Evolutionary conservation across 2,888 invertebrate species (phyloP).

Genomic region (Papilio gigon): DNA sequence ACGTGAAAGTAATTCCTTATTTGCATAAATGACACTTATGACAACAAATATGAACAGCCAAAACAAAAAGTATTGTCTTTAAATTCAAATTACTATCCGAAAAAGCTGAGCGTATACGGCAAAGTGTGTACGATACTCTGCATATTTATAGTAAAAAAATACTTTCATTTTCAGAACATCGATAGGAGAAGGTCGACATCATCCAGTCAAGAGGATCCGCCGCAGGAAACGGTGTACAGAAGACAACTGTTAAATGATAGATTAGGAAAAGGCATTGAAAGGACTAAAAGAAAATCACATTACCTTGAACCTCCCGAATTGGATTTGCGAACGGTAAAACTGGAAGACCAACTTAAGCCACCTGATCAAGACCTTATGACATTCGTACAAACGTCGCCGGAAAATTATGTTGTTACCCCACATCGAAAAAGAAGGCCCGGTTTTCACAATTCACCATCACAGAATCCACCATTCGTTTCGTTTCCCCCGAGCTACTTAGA

Average conservation of each 20-base stretch:
- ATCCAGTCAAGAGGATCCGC: conserved; percentile 78
- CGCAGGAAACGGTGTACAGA: conserved; percentile 81
- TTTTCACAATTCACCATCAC: conserved; percentile 93
- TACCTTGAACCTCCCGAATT: conserved; percentile 87
- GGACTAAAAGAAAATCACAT: conserved; percentile 84
- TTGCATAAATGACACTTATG: not conserved
- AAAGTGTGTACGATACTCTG: too few relatives aligned
- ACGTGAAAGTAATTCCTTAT: not conserved
- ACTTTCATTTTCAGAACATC: conserved; percentile 65
- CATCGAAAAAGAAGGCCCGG: conserved; percentile 93
- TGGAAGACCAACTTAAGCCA: conserved; percentile 86
- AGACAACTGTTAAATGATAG: conserved; percentile 84
- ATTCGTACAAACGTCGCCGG: conserved; percentile 87
- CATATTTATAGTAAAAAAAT: too few relatives aligned
- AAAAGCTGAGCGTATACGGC: too few relatives aligned
- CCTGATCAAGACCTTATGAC: conserved; percentile 87
- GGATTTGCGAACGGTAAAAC: conserved; percentile 84
- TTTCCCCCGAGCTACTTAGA: conserved; percentile 89
- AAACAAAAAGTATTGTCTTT: too few relatives aligned
- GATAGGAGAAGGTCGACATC: conserved; percentile 78
- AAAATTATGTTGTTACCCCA: conserved; percentile 93
- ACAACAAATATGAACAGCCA: not conserved
- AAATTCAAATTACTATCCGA: too few relatives aligned
- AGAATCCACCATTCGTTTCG: conserved; percentile 93
- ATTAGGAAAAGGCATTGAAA: conserved; percentile 83